Evolutionary conservation across 2,888 invertebrate species (phyloP).

Genomic region (Drosophila ezoana): DNA sequence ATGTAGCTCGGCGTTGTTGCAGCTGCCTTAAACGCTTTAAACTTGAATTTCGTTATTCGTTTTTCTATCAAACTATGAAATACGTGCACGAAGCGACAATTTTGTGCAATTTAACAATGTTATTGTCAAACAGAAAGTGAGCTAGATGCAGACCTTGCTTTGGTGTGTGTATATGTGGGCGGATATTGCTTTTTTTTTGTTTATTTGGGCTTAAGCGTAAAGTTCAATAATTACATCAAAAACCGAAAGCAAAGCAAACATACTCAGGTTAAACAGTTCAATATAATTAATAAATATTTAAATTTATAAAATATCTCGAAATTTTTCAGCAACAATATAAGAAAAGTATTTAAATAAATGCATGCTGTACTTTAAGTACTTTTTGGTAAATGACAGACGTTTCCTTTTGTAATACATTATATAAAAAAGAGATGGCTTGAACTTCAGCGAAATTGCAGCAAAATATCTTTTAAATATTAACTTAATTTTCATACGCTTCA

Average conservation of each 20-base stretch:
- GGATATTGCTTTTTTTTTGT: not conserved
- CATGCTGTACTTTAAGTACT: too few relatives aligned
- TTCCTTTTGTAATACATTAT: too few relatives aligned
- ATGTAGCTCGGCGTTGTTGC: slow-evolving; percentile 51
- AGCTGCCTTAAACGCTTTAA: slow-evolving; percentile 74
- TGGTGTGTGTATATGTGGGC: not conserved
- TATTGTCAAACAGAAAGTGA: slow-evolving; percentile 51
- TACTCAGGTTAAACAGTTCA: not conserved
- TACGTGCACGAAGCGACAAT: slow-evolving; percentile 57
- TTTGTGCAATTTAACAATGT: slow-evolving; percentile 53
- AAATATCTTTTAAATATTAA: too few relatives aligned
- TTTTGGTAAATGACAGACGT: too few relatives aligned
- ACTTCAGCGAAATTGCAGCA: too few relatives aligned
- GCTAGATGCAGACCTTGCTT: slow-evolving; percentile 26
- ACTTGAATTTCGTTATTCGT: slow-evolving; percentile 56
- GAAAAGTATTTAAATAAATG: too few relatives aligned
- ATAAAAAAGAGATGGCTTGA: too few relatives aligned
- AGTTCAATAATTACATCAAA: slow-evolving; percentile 5
- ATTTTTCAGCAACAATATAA: too few relatives aligned
- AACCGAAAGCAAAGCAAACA: not conserved
- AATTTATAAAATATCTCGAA: too few relatives aligned
- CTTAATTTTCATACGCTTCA: not conserved
- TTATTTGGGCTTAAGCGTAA: slow-evolving; percentile 1
- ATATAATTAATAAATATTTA: not conserved
- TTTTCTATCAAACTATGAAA: slow-evolving; percentile 43